Base-by-base conservation (phyloP, 2,113 vertebrate genomes). In the Pteruthius melanotis region DNA sequence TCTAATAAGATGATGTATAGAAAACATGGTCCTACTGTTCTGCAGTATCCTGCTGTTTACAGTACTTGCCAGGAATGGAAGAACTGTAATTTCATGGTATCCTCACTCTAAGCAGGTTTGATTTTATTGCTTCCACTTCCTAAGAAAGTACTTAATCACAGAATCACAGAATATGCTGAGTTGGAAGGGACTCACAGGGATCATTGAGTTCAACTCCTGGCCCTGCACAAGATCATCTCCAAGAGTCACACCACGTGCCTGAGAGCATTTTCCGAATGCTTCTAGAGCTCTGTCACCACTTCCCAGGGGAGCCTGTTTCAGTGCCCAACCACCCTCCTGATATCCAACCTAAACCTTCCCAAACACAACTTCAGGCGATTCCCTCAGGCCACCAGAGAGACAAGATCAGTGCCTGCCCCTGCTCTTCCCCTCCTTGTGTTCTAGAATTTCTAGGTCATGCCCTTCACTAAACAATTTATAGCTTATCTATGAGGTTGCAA, bases 181-280 rank as follows among this genome's bases (percentile, higher is more conserved):
- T 42, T 66, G 44, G 13, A 76, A 42, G 35, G 31, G 26, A 57
- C 9, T 1, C 35, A 66, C 16, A 57, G 42, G 35, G 16, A 57
- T 24, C 30, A 30, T 7, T 1, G 2, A 49, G 15, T 56, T 24
- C 24, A n/a, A 0, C 24, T 24, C 10, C 60, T 35, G 35, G 30
- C 30, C 26, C 52, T 35, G 35, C 42, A 30, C 23, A 24, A 8
- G 15, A 20, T 7, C 5, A 3, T n/a, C 15, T 19, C 10, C 20
- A 45, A 4, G n/a, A 47, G 40, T 6, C 20, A n/a, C 15, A 28
- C 10, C n/a, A 0, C 13, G 20, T 30, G 5, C 24, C 19, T 9
- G 10, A 19, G n/a, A 49, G 7, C 1, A 7, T 8, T 42, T 1
- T 40, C 19, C 42, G 24, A 40, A 35, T 0, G 0, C 15, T 75